Evolutionary conservation across 2,888 invertebrate genomes (phyloP).

Genomic region (Pegoplata infirma): DNA sequence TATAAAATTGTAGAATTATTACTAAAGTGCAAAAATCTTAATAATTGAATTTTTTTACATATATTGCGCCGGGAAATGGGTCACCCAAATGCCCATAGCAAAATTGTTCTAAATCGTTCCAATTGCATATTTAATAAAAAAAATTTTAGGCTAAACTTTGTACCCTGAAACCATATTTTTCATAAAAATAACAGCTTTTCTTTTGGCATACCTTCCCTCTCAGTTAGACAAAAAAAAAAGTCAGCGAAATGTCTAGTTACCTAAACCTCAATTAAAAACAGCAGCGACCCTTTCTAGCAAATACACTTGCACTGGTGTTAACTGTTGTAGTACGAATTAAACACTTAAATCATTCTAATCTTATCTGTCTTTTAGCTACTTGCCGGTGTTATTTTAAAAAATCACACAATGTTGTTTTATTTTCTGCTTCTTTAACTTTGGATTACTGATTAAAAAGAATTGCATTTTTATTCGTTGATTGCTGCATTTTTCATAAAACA

Average conservation of each 20-base stretch:
- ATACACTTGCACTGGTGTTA: constrained; percentile 51
- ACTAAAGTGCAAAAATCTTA: too few species aligned
- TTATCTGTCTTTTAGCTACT: constrained; percentile 61
- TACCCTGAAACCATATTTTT: too few species aligned
- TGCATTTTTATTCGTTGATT: constrained; percentile 27
- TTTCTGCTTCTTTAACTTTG: constrained; percentile 57
- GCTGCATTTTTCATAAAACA: constrained; percentile 50
- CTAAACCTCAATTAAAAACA: background rate
- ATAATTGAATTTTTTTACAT: too few species aligned
- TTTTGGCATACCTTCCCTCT: too few species aligned
- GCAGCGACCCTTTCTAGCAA: background rate
- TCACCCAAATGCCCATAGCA: too few species aligned
- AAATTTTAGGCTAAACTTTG: too few species aligned
- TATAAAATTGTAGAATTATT: too few species aligned
- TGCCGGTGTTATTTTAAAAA: constrained; percentile 54
- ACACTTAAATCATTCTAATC: constrained; percentile 58
- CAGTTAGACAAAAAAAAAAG: too few species aligned
- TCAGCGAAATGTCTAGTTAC: background rate
- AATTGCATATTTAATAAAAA: too few species aligned
- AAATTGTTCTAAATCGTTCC: too few species aligned
- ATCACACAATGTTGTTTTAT: constrained; percentile 50
- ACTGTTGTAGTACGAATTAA: constrained; percentile 58
- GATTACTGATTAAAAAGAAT: constrained; percentile 51
- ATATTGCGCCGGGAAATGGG: too few species aligned
- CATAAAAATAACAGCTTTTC: too few species aligned